Percentiles rank a stretch among this genome's conserved stretches.
Evolutionary conservation across 1,140 invertebrate species (phyloP).

Genomic region (Drosophila yakuba): DNA sequence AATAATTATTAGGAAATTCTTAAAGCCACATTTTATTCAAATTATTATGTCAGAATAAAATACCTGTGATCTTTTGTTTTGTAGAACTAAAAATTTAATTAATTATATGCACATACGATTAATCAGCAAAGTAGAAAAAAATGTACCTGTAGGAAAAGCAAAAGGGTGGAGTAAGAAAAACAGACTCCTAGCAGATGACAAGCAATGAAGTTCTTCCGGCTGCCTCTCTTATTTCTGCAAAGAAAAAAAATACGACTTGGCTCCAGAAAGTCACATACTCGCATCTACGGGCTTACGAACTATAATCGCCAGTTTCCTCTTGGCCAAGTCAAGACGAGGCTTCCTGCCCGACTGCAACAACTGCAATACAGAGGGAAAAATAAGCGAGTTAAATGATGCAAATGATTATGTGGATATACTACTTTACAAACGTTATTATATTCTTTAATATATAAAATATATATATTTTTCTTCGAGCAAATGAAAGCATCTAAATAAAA

Average conservation of each 20-base stretch:
- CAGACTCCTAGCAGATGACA: constrained; percentile 29
- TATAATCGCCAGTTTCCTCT: constrained; percentile 79
- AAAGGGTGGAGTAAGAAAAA: not conserved
- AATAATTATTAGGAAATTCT: not conserved
- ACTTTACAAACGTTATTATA: too few relatives aligned
- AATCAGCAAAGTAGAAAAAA: not conserved
- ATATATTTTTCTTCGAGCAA: too few relatives aligned
- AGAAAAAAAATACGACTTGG: constrained; percentile 3
- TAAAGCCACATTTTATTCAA: not conserved
- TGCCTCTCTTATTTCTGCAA: not conserved
- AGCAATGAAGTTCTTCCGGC: constrained; percentile 46
- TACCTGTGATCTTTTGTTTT: not conserved
- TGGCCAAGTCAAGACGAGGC: constrained; percentile 67
- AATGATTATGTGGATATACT: too few relatives aligned
- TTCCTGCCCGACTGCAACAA: constrained; percentile 66
- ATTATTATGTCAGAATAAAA: not conserved
- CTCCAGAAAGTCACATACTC: constrained; percentile 31
- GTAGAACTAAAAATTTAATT: too few relatives aligned
- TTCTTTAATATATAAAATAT: too few relatives aligned
- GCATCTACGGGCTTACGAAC: constrained; percentile 53
- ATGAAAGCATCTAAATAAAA: not conserved
- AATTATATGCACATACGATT: too few relatives aligned
- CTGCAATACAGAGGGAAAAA: constrained; percentile 17
- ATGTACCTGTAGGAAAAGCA: constrained; percentile 1
- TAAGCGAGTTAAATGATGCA: not conserved